Base-by-base conservation (phyloP, 2,113 vertebrate genomes). In the Cyprinus carpio region DNA sequence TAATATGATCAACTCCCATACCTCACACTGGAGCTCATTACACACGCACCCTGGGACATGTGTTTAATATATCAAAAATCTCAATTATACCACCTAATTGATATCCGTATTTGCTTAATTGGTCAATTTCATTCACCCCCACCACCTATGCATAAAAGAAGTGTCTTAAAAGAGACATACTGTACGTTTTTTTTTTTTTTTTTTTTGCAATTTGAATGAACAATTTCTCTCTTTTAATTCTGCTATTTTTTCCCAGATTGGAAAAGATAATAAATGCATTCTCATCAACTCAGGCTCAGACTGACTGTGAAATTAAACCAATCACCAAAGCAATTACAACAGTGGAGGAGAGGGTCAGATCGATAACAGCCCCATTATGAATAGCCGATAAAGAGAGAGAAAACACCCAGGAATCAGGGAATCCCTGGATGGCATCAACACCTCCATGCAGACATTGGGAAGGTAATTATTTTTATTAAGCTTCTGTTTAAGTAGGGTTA, bases 21-120 rank as follows among this genome's bases (percentile, higher is more conserved):
- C 91, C 90, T 89, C 84, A 25, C 85, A 62, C 72, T 81, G 86
- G 84, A 91, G 86, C 88, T 93, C 92, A 94, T 94, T 93, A 93
- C 81, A 81, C 72, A 89, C 77, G 91, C 92, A 82, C 93, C 92
- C 86, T 86, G 92, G 93, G 93, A 94, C 92, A 92, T 92, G 88
- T 86, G 91, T 92, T 92, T 94, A 91, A 93, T 91, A 92, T 90
- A 87, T 88, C 88, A 91, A 89, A 91, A 91, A 93, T 93, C 92
- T 94, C 92, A 94, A 94, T 94, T 94, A 93, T 40, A 56, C 76
- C 89, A 87, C 91, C 90, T 94, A 95, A 95, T 93, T 95, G 93
- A 94, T 94, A 94, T 94, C 91, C 92, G 90, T 92, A 93, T 93
- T 94, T 93, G 88, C 92, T 89, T 94, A 95, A 94, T 94, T 93